Evolutionary conservation across 2,113 vertebrate species (phyloP).

Genomic region (Neopipo cinnamomea): DNA sequence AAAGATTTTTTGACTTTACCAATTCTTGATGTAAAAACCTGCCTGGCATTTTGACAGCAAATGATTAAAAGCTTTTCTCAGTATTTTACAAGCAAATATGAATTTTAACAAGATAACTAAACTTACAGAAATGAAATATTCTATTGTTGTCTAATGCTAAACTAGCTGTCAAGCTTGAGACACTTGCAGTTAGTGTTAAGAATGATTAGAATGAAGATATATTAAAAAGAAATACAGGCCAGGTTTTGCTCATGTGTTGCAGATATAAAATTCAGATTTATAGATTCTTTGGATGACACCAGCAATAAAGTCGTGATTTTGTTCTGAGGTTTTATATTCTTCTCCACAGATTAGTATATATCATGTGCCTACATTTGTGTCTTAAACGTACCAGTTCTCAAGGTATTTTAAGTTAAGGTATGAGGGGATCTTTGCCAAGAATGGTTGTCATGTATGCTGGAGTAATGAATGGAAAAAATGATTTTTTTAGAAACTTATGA

Average conservation of each 20-base stretch:
- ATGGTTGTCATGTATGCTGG: not conserved
- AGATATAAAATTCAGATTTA: constrained; percentile 73
- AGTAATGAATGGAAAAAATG: not conserved
- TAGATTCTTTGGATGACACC: constrained; percentile 63
- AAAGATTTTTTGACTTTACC: constrained; percentile 47
- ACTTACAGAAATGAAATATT: constrained; percentile 71
- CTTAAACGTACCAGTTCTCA: not conserved
- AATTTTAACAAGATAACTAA: constrained; percentile 72
- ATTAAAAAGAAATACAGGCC: constrained; percentile 73
- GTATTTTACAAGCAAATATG: constrained; percentile 72
- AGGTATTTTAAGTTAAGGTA: not conserved
- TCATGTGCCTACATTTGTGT: not conserved
- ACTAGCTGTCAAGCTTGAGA: constrained; percentile 74
- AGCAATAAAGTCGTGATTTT: constrained; percentile 66
- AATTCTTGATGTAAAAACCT: constrained; percentile 55
- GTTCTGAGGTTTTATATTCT: constrained; percentile 55
- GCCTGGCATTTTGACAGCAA: constrained; percentile 65
- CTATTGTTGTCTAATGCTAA: constrained; percentile 65
- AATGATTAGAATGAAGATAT: constrained; percentile 72
- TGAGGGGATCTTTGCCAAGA: not conserved
- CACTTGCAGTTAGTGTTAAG: constrained; percentile 64
- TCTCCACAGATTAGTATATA: not conserved
- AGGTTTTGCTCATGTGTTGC: constrained; percentile 58
- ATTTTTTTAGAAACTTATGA: not conserved
- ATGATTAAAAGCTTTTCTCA: constrained; percentile 68